Evolutionary conservation across 2,888 invertebrate species (phyloP).

Genomic region (Papilio elwesi): DNA sequence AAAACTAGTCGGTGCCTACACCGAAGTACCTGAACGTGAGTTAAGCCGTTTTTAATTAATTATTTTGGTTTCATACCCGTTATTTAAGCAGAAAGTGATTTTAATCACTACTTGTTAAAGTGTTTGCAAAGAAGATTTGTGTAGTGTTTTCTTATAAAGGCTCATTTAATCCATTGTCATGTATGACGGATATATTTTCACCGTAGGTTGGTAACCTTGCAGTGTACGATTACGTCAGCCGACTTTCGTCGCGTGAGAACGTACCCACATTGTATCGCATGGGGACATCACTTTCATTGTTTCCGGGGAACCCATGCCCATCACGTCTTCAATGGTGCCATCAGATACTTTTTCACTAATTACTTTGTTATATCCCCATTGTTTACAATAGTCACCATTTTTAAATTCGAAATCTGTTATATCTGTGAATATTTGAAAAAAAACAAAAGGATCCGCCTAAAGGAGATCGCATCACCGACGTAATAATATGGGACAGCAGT

Average conservation of each 20-base stretch:
- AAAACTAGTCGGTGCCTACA: too few relatives aligned
- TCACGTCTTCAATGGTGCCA: slow-evolving; percentile 23
- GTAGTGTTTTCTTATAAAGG: slow-evolving; percentile 9
- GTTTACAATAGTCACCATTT: slow-evolving; percentile 25
- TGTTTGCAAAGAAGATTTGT: slow-evolving; percentile 7
- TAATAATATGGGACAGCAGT: background rate
- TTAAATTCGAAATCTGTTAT: background rate
- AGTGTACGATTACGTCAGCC: slow-evolving; percentile 65
- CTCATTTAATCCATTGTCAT: slow-evolving; percentile 24
- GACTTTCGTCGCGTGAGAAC: slow-evolving; percentile 80
- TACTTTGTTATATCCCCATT: slow-evolving; percentile 35
- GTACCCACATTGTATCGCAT: slow-evolving; percentile 57
- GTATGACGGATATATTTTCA: slow-evolving; percentile 31
- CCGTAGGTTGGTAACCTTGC: slow-evolving; percentile 46
- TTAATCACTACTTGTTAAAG: too few relatives aligned
- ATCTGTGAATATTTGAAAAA: slow-evolving; percentile 15
- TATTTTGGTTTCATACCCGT: too few relatives aligned
- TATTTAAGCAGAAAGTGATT: too few relatives aligned
- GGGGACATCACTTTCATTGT: slow-evolving; percentile 74
- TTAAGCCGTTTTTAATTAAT: too few relatives aligned
- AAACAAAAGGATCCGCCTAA: background rate
- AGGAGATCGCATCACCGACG: too few relatives aligned
- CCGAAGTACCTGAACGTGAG: too few relatives aligned
- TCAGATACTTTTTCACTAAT: slow-evolving; percentile 34
- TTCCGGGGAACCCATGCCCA: slow-evolving; percentile 56